Evolutionary conservation across 2,113 vertebrate species (phyloP).

Genomic region (Alethe castanea): DNA sequence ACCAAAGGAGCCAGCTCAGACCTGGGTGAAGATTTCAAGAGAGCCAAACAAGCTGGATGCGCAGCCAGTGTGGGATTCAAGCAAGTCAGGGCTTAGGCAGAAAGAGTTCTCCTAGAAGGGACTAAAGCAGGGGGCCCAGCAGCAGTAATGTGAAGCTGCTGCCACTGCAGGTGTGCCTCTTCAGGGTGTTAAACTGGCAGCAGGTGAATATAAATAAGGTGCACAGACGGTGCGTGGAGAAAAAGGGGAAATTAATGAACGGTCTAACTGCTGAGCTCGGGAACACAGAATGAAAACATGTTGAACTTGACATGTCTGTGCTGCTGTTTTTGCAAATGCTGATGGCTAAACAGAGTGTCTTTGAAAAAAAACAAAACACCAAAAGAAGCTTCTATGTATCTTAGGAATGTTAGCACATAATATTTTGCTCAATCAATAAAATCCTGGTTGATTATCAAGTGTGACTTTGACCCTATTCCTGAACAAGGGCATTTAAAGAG

Average conservation of each 20-base stretch:
- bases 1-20: not conserved
- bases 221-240: not conserved
- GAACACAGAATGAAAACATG: slow-evolving; percentile 30
- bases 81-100: not conserved
- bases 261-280: not conserved
- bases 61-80: not conserved
- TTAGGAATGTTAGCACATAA: not conserved
- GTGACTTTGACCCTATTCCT: not conserved
- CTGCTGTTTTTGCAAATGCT: slow-evolving; percentile 25
- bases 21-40: not conserved
- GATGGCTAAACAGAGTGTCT: not conserved
- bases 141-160: not conserved
- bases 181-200: slow-evolving; percentile 3
- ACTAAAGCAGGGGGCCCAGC: not conserved
- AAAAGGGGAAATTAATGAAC: slow-evolving; percentile 20
- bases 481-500: not conserved
- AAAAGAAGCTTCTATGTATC: not conserved
- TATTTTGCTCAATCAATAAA: not conserved
- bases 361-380: not conserved
- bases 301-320: slow-evolving; percentile 45
- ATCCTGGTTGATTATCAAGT: not conserved
- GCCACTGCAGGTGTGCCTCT: slow-evolving; percentile 26
- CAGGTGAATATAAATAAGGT: slow-evolving; percentile 48
- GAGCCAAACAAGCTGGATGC: fast-evolving
- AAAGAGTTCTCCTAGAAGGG: not conserved